Base-by-base conservation (phyloP, 2,888 invertebrate genomes). In the Noctua comes region DNA sequence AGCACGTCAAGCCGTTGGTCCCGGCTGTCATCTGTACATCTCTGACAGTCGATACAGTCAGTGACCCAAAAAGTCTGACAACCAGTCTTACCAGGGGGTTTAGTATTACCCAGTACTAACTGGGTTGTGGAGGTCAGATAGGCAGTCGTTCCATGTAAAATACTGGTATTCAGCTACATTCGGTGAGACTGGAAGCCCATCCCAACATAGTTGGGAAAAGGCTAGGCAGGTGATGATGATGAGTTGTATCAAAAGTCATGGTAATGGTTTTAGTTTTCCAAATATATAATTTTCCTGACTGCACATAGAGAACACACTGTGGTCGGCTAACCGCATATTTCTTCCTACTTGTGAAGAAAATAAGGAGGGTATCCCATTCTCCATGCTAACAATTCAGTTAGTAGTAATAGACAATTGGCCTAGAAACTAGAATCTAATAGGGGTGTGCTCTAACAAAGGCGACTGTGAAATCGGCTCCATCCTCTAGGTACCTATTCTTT, bases 401-500 rank as follows among this genome's bases (percentile, higher is more conserved):
- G 21, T 16, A 43, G 21, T 48, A 64, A 54, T 54, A 69, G 57
- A 69, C 48, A 73, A 83, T 82, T 83, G 27, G 16, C 57, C 73
- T 59, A 77, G 64, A 82, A 36, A 65, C 69, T 69, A 82, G 21
- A 69, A 68, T 51, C 18, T 11, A 68, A 36, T 77, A 59, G 57
- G 13, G 10, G 16, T 62, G 21, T n/a, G 36, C 62, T 77, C 31
- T 27, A 59, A 59, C 11, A 78, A n/a, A 68, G 48, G 16, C 36
- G 46, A 51, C 57, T 59, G 2, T 62, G 27, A 65, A 36, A 59
- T 70, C 51, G 40, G 36, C 40, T 71, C 18, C n/a, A 21, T 54
- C 11, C 43, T 70, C 21, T 51, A 21, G 21, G 21, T 57, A 54
- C 21, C n/a, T 43, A 13, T 36, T 70, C 2, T 46, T 40, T 65